Evolutionary conservation across 1,140 invertebrate genomes (phyloP).

Genomic region (Brevipalpus yothersi): DNA sequence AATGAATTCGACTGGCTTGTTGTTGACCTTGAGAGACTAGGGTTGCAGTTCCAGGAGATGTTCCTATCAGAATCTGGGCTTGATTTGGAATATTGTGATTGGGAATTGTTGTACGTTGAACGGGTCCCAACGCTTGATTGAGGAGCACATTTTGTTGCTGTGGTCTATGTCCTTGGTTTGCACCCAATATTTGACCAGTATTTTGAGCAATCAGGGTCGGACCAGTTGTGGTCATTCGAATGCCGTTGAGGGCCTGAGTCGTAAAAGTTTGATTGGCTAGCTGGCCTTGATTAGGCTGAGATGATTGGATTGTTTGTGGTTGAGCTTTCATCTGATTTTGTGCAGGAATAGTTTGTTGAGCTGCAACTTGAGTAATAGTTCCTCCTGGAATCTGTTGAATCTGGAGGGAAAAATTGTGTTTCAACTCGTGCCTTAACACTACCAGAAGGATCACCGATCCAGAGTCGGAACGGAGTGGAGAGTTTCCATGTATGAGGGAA

Average conservation of each 20-base stretch:
- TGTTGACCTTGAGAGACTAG: not conserved
- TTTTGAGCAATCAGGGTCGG: not conserved
- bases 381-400: not conserved
- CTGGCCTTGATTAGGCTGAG: not conserved
- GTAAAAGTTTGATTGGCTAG: not conserved
- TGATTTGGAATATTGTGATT: not conserved
- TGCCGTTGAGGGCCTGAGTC: not conserved
- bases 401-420: not conserved
- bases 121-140: conserved; percentile 3
- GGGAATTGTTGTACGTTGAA: not conserved
- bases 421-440: too few species aligned
- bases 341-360: too few species aligned
- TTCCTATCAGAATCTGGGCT: not conserved
- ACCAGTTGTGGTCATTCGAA: not conserved
- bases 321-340: too few species aligned
- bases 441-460: too few species aligned
- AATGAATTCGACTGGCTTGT: not conserved
- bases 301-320: too few species aligned
- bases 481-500: too few species aligned
- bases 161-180: not conserved
- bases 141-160: conserved; percentile 6
- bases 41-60: not conserved
- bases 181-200: not conserved
- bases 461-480: too few species aligned
- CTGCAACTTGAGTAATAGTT: too few species aligned